These are phyloP conservation scores for Rhinatrema bivittatum DNA, from an alignment of 2,797 vertebrate species.

Conservation along the genomic window DNA sequence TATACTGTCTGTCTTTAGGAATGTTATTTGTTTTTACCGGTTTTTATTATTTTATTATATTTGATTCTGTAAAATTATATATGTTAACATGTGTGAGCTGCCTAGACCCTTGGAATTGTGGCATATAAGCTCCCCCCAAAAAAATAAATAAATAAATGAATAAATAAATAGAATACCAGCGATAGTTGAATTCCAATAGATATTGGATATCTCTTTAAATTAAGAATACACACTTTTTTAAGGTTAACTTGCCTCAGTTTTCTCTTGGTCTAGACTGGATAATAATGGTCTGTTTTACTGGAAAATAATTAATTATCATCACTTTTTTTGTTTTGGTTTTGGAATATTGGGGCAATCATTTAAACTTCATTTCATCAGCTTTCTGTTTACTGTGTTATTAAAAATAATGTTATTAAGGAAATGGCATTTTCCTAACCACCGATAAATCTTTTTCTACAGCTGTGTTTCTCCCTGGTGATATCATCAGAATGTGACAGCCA, in stretches of 20 bases:
- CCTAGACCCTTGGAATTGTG: too few species aligned
- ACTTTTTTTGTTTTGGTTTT: conserved; percentile 13
- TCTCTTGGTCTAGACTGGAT: conserved; percentile 9
- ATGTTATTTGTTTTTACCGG: too few species aligned
- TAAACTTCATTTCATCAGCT: conserved; percentile 11
- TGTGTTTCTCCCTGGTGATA: conserved; percentile 2
- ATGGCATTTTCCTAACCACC: conserved; percentile 4
- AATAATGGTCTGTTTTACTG: conserved; percentile 18
- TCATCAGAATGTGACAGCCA: conserved; percentile 16
- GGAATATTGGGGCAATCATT: too few species aligned
- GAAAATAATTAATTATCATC: conserved; percentile 16
- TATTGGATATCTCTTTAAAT: conserved; percentile 4
- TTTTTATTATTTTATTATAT: too few species aligned
- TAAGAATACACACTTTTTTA: conserved; percentile 5
- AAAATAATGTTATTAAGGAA: conserved; percentile 17
- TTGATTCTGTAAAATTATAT: too few species aligned
- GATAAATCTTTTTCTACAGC: conserved; percentile 8
- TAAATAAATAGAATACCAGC: too few species aligned
- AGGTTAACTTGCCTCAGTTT: conserved; percentile 12
- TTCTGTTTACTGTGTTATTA: conserved; percentile 19
- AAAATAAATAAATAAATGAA: too few species aligned
- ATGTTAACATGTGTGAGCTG: too few species aligned
- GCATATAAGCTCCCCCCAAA: too few species aligned
- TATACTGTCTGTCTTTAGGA: too few species aligned
- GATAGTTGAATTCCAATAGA: too few species aligned